phyloP scores from a whole-genome alignment of 2,888 invertebrate species.

The Ceraclea dissimilis region DNA sequence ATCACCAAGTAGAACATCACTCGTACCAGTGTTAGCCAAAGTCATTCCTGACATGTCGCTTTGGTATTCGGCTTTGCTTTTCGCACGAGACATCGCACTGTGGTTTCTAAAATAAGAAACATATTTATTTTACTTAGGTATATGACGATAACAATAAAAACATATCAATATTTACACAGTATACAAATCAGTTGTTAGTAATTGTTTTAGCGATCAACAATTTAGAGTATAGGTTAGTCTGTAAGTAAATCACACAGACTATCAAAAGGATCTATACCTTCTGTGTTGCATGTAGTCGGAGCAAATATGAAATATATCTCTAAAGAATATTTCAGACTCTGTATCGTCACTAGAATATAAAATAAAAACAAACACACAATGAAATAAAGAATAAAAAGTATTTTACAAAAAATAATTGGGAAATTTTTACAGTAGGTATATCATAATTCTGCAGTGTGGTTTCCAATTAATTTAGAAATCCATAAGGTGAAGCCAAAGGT shows the following conservation, averaged over 20 bases:
- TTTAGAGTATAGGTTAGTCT: too few species aligned
- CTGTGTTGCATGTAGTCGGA: constrained; percentile 46
- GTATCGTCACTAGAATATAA: constrained; percentile 54
- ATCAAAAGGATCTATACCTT: constrained; percentile 24
- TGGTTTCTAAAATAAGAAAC: constrained; percentile 32
- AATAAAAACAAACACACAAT: not conserved
- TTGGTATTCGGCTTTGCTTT: constrained; percentile 39
- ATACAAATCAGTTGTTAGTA: too few species aligned
- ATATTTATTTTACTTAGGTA: too few species aligned
- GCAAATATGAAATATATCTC: constrained; percentile 65
- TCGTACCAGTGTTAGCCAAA: constrained; percentile 32
- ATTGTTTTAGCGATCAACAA: too few species aligned
- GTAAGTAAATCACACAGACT: too few species aligned
- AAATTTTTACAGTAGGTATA: too few species aligned
- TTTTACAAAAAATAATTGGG: not conserved
- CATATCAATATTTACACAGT: too few species aligned
- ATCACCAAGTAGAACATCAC: constrained; percentile 36
- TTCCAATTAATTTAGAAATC: too few species aligned
- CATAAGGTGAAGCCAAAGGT: too few species aligned
- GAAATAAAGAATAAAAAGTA: not conserved
- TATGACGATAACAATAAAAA: too few species aligned
- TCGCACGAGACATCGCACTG: constrained; percentile 30
- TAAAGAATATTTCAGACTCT: constrained; percentile 58
- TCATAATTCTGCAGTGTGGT: too few species aligned
- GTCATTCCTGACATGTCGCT: constrained; percentile 26